Percentiles rank a stretch among this genome's conserved stretches.
Conservation (phyloP, 1,140 invertebrate species). For the Philaenus spumarius region DNA sequence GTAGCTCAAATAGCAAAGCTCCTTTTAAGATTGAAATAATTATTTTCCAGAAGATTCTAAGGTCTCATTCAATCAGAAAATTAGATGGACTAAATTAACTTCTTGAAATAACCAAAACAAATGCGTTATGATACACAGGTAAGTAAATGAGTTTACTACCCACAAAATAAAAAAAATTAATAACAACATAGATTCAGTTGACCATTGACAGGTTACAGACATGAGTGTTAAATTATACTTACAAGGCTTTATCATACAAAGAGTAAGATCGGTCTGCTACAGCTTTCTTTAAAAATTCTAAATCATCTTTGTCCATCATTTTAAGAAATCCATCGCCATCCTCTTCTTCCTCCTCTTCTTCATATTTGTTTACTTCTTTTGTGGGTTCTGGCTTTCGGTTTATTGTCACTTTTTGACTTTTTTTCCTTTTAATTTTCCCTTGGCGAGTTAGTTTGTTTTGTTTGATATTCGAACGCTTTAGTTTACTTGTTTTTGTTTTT, state of each 20-base stretch:
- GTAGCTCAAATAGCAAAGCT: no score
- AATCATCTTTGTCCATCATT: slow-evolving; percentile 55
- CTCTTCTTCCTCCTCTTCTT: slow-evolving; percentile 41
- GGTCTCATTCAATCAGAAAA: no score
- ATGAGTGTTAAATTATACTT: no score
- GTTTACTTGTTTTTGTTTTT: slow-evolving; percentile 24
- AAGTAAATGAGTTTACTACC: no score
- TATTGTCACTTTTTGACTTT: slow-evolving; percentile 37
- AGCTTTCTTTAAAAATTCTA: slow-evolving; percentile 51
- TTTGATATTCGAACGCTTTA: slow-evolving; percentile 55
- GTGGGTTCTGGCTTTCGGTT: slow-evolving; percentile 32
- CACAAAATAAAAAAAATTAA: no score
- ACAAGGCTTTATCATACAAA: slow-evolving; percentile 37
- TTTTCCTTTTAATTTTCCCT: slow-evolving; percentile 50
- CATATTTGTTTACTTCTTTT: slow-evolving; percentile 36
- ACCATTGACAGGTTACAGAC: no score
- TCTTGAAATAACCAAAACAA: no score
- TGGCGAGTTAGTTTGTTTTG: slow-evolving; percentile 52
- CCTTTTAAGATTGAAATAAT: no score
- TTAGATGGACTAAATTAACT: no score
- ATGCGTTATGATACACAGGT: no score
- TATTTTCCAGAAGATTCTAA: no score
- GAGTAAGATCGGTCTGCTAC: slow-evolving; percentile 44
- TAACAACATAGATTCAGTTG: no score
- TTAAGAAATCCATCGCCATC: slow-evolving; percentile 55